phyloP scores from a whole-genome alignment of 2,797 vertebrate species.

The Etheostoma nigrum region DNA sequence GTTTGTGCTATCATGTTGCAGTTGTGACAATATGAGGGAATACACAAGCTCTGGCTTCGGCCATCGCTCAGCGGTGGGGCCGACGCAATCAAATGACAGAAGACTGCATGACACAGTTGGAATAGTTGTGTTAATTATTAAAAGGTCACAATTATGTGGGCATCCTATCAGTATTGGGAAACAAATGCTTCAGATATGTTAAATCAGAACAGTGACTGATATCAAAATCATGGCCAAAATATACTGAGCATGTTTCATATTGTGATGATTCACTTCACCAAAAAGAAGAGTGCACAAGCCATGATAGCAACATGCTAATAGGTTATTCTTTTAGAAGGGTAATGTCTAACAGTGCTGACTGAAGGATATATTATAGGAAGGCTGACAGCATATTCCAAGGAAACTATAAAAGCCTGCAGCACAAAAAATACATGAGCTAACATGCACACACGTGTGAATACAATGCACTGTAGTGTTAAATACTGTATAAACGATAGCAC shows the following conservation, averaged over 20 bases:
- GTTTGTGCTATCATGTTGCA: no score
- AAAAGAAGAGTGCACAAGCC: no score
- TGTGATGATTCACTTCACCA: not conserved
- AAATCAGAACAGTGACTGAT: not conserved
- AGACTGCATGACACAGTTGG: not conserved
- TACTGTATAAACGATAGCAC: no score
- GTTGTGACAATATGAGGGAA: no score
- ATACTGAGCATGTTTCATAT: not conserved
- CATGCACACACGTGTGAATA: constrained; percentile 5
- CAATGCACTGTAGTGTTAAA: not conserved
- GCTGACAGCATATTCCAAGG: not conserved
- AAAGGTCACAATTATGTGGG: not conserved
- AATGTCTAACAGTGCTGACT: not conserved
- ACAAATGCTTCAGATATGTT: not conserved
- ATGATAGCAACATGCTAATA: no score
- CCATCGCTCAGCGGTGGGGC: no score
- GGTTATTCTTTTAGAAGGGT: no score
- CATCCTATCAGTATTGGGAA: not conserved
- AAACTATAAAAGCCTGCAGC: not conserved
- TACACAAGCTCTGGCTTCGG: not conserved
- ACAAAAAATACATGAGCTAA: not conserved
- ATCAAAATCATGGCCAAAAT: not conserved
- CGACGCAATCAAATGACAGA: not conserved
- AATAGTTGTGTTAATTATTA: not conserved
- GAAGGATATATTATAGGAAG: not conserved